Evolutionary conservation across 1,140 invertebrate genomes (phyloP), one percentile per base, ranked within the genome.

Genomic region (Episyrphus balteatus): DNA sequence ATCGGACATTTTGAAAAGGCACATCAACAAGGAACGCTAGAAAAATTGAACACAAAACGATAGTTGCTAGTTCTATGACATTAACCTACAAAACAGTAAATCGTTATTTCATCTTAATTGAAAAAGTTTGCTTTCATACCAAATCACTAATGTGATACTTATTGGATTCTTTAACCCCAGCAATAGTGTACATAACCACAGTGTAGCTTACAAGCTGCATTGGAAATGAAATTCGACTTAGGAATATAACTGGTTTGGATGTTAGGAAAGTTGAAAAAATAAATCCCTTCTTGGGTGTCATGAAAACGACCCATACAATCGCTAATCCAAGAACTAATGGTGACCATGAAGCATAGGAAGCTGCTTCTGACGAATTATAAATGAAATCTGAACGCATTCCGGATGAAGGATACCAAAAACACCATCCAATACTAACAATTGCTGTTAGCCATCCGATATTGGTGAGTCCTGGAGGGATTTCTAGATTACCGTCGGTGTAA

Each of bases 331-430:
- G 77, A 1, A 77, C 66, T n/a, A 83, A 63, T 12, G 82, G 80
- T 48, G 77, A 73, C 51, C 81, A 67, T 2, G 81, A 75, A 8
- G 76, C 73, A 54, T 83, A 86, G 42, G 79, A 69, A 21, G 81
- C 75, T 0, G 78, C 76, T 41, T 81, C 79, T 30, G 71, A 64
- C 1, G 70, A 66, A 45, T 75, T 72, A 60, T 83, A 83, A 15
- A 73, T 66, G 53, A 80, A 83, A 52, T 77, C 73, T 37, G 72
- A 71, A 14, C 64, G 70, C 12, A 79, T 74, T 14, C 76, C 64
- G 48, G 72, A 71, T 50, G 71, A 70, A 5, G 80, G 77, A 30
- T 75, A 76, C 68, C 79, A 78, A 54, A 79, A 68, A 44, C 80
- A 75, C 59, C 75, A 73, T 6, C 57, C 64, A 46, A 74, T 75